These are phyloP conservation scores for Apotomis betuletana DNA, from an alignment of 2,888 invertebrate species.

Conservation along the genomic window DNA sequence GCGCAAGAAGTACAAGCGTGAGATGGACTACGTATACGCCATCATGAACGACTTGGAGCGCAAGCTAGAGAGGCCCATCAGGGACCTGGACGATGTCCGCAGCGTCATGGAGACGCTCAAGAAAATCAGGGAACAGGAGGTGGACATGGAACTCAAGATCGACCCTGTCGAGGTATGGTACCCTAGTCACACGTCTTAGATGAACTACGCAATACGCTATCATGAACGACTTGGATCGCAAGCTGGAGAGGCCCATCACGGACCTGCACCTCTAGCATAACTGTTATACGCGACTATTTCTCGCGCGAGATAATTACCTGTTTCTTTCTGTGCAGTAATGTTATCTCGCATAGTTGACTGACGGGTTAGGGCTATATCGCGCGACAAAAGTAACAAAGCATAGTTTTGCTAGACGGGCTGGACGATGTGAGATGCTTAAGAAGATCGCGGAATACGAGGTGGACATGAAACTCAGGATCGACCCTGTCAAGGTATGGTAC, in stretches of 20 bases:
- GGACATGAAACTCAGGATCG: constrained; percentile 96
- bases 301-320: too few relatives aligned
- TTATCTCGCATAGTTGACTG: too few relatives aligned
- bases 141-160: constrained; percentile 96
- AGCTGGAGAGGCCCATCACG: constrained; percentile 93
- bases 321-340: too few relatives aligned
- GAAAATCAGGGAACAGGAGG: constrained; percentile 97
- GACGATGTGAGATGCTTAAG: constrained; percentile 97
- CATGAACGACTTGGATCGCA: constrained; percentile 95
- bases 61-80: constrained; percentile 93
- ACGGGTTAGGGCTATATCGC: too few relatives aligned
- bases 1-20: constrained; percentile 94
- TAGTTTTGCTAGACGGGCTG: constrained; percentile 61
- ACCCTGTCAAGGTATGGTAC: constrained; percentile 91
- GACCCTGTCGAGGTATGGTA: constrained; percentile 92
- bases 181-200: constrained; percentile 69
- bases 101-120: constrained; percentile 96
- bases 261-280: constrained; percentile 81
- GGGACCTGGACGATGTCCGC: constrained; percentile 96
- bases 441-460: constrained; percentile 98
- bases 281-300: too few relatives aligned
- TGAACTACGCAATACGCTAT: constrained; percentile 96
- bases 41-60: constrained; percentile 96
- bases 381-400: too few relatives aligned
- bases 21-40: constrained; percentile 96